Evolutionary conservation across 2,888 invertebrate genomes (phyloP).

Genomic region (Palloptera scutellata): DNA sequence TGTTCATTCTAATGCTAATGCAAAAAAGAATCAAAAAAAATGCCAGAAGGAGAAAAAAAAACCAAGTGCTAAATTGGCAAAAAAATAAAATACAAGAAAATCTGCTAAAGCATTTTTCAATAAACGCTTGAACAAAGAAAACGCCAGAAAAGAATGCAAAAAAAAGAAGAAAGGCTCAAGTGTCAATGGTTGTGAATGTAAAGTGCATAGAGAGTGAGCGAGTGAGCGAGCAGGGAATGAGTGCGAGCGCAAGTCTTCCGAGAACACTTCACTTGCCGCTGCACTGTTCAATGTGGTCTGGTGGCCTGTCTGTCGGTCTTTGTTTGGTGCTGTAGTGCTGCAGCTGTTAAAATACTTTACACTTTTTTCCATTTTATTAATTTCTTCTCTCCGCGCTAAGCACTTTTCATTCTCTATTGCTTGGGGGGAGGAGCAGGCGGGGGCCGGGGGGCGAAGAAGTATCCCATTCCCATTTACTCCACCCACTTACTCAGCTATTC

Average conservation of each 20-base stretch:
- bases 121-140: too few species aligned
- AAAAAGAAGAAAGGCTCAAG: constrained; percentile 10
- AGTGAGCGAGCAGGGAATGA: not conserved
- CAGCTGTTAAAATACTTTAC: too few species aligned
- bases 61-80: constrained; percentile 20
- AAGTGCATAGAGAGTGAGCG: constrained; percentile 7
- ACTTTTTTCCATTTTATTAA: too few species aligned
- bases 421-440: too few species aligned
- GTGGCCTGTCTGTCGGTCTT: not conserved
- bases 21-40: not conserved
- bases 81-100: not conserved
- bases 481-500: too few species aligned
- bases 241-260: not conserved
- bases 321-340: not conserved
- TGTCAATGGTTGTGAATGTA: constrained; percentile 8
- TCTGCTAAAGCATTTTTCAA: too few species aligned
- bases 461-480: too few species aligned
- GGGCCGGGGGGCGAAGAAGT: too few species aligned
- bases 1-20: constrained; percentile 3
- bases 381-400: too few species aligned
- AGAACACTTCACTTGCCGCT: too few species aligned
- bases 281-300: too few species aligned
- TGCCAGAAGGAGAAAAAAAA: not conserved
- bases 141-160: not conserved
- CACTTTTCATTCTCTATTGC: too few species aligned